phyloP scores from a whole-genome alignment of 2,888 invertebrate species.

The Drosophila mulleri region DNA sequence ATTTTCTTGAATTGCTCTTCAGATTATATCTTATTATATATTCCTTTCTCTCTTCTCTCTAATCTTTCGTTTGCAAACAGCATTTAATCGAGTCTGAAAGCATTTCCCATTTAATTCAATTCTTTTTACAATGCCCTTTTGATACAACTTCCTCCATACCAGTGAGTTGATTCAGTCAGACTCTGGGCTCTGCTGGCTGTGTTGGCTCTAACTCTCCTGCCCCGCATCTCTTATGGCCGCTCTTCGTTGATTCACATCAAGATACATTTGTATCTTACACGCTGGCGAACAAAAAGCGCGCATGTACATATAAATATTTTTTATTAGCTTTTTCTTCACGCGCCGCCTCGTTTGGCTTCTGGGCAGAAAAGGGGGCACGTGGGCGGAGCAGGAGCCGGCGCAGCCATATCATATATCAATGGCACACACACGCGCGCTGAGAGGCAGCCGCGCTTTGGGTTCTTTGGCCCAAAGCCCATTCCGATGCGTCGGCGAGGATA shows the following conservation, averaged over 20 bases:
- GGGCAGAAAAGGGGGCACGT: slow-evolving; percentile 16
- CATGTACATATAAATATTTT: slow-evolving; percentile 77
- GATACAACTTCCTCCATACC: slow-evolving; percentile 7
- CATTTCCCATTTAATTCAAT: slow-evolving; percentile 41
- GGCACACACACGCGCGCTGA: slow-evolving; percentile 14
- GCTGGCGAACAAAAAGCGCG: slow-evolving; percentile 38
- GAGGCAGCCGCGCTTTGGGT: slow-evolving; percentile 9
- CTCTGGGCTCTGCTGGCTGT: background rate
- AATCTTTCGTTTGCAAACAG: slow-evolving; percentile 12
- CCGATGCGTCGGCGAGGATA: slow-evolving; percentile 60
- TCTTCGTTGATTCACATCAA: slow-evolving; percentile 50
- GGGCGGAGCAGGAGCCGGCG: slow-evolving; percentile 20
- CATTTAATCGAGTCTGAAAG: slow-evolving; percentile 15
- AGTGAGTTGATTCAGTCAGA: slow-evolving; percentile 2
- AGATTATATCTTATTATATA: slow-evolving; percentile 4
- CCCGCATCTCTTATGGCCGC: background rate
- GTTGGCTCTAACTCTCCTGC: slow-evolving; percentile 4
- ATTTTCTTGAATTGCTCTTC: background rate
- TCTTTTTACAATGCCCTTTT: slow-evolving; percentile 24
- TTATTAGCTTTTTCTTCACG: slow-evolving; percentile 61
- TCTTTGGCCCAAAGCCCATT: slow-evolving; percentile 32
- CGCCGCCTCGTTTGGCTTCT: slow-evolving; percentile 35
- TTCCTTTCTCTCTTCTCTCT: background rate
- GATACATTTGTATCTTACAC: slow-evolving; percentile 71
- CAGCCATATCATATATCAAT: slow-evolving; percentile 52